These are phyloP conservation scores for Danionella cerebrum DNA, from an alignment of 2,113 vertebrate species.

Conservation along the genomic window DNA sequence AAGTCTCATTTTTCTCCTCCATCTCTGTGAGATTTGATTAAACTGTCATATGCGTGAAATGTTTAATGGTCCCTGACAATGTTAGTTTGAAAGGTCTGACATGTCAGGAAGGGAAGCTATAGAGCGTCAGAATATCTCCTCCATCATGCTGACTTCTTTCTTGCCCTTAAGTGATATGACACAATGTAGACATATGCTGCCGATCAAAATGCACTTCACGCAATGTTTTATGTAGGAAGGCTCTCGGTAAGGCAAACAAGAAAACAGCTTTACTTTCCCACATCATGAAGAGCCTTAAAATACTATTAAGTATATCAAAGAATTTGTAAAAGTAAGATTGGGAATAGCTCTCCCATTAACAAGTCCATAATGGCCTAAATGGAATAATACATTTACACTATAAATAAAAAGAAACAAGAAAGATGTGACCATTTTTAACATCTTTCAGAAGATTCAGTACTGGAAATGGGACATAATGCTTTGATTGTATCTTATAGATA, in stretches of 20 bases:
- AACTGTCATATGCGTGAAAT: constrained; percentile 10
- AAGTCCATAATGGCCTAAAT: not conserved
- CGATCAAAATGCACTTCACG: constrained; percentile 32
- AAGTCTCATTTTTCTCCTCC: not conserved
- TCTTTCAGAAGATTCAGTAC: too few relatives aligned
- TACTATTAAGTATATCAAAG: not conserved
- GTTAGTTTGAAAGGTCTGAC: constrained; percentile 20
- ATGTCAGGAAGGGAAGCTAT: not conserved
- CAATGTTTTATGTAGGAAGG: constrained; percentile 13
- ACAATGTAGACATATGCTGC: constrained; percentile 20
- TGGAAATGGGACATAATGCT: too few relatives aligned
- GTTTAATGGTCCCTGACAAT: constrained; percentile 23
- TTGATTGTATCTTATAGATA: too few relatives aligned
- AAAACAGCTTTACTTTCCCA: not conserved
- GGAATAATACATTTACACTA: not conserved
- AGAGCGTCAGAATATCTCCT: not conserved
- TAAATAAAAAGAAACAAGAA: not conserved
- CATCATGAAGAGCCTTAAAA: not conserved
- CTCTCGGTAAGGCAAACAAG: constrained; percentile 11
- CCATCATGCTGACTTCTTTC: constrained; percentile 13
- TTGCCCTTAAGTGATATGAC: constrained; percentile 5
- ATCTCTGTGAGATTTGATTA: constrained; percentile 27
- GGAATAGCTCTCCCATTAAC: not conserved
- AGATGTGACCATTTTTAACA: not conserved
- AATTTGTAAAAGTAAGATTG: not conserved